phyloP scores from a whole-genome alignment of 2,888 invertebrate genomes.

The Alloplasta piceator region DNA sequence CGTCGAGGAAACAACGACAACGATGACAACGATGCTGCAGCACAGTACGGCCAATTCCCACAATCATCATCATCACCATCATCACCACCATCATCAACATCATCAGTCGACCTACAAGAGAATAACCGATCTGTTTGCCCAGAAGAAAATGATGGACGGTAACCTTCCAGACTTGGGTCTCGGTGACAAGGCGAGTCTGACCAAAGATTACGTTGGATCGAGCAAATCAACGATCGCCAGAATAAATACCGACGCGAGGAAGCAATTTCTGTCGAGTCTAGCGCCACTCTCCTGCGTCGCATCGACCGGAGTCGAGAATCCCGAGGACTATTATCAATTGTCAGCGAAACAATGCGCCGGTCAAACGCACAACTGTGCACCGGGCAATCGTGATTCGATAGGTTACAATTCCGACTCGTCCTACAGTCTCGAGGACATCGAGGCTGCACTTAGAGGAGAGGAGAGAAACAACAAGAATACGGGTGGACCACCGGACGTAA shows the following conservation, averaged over 20 bases:
- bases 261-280: slow-evolving; percentile 91
- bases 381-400: slow-evolving; percentile 86
- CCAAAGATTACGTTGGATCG: slow-evolving; percentile 77
- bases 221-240: slow-evolving; percentile 81
- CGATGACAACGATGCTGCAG: slow-evolving; percentile 39
- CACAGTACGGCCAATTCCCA: slow-evolving; percentile 28
- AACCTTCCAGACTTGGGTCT: slow-evolving; percentile 85
- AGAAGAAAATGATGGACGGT: slow-evolving; percentile 82
- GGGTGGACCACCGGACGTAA: slow-evolving; percentile 88
- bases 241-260: slow-evolving; percentile 86
- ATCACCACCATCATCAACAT: slow-evolving; percentile 67
- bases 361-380: background rate
- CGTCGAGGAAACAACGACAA: slow-evolving; percentile 59
- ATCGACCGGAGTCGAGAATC: slow-evolving; percentile 85
- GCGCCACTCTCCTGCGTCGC: slow-evolving; percentile 92
- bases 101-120: slow-evolving; percentile 87
- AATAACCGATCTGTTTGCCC: slow-evolving; percentile 86
- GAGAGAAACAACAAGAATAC: slow-evolving; percentile 83
- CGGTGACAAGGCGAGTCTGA: slow-evolving; percentile 78
- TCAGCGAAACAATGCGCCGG: slow-evolving; percentile 82
- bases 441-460: slow-evolving; percentile 85
- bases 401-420: slow-evolving; percentile 88
- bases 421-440: slow-evolving; percentile 88
- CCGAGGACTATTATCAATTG: slow-evolving; percentile 86
- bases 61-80: slow-evolving; percentile 63